Evolutionary conservation across 2,888 invertebrate genomes (phyloP), one percentile per base, ranked within the genome.

Genomic region (Reticulitermes lucifugus): DNA sequence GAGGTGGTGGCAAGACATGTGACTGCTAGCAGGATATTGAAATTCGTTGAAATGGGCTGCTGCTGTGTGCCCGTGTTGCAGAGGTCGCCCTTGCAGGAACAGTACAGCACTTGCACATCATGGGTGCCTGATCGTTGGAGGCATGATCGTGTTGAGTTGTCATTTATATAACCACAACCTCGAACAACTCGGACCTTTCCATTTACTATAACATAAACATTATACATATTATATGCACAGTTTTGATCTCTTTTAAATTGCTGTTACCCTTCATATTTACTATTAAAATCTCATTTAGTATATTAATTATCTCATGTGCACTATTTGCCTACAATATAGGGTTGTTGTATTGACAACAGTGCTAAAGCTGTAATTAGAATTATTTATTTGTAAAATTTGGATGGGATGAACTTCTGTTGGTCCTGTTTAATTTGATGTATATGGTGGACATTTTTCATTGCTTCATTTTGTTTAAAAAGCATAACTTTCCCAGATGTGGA

Each of bases 161-260:
- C 93, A 83, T 91, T 91, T 18, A 88, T 88, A 91, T 95, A 97
- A 3, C 97, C 97, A 89, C 97, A 97, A 86, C 94, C 93, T 70
- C 97, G 94, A 7, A 96, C 95, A n/a, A 96, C 93, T 70, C 97
- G 94, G 21, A 92, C 91, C 90, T 95, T 94, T 10, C 95, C 96
- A 89, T 95, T 94, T 87, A 96, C 97, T 97, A 92, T 3, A 93
- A 92, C 87, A 87, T 88, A 87, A 87, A 83, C 41, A 12, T 35
- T 10, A 14, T n/a, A 2, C 10, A 14, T 65, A 65, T 65, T n/a
- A 65, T 6, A 55, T 46, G 12, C 6, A 46, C 46, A 9, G 12
- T 46, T 46, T 12, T 12, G 55, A 55, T 55, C 55, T 55, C 1
- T 55, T 12, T 35, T 14, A 18, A 46, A 55, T 9, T 55, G 12